phyloP scores from a whole-genome alignment of 2,888 invertebrate genomes.

The Eledona agricola region DNA sequence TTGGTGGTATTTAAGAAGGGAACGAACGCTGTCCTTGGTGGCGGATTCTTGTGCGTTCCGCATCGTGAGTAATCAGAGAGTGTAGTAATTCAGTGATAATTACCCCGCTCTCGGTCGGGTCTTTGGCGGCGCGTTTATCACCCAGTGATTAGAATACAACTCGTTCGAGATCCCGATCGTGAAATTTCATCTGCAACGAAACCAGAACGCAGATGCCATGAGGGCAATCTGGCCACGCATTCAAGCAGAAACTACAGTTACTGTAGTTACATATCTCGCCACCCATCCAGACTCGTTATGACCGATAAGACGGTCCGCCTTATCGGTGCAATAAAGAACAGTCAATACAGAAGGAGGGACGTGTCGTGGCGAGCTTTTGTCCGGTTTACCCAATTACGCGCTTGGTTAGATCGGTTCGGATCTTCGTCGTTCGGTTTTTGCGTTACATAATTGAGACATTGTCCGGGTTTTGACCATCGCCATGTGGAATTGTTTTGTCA shows the following conservation, averaged over 20 bases:
- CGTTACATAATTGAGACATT: slow-evolving; percentile 26
- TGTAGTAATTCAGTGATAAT: too few relatives aligned
- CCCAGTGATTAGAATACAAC: slow-evolving; percentile 9
- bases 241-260: slow-evolving; percentile 34
- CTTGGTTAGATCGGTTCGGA: slow-evolving; percentile 24
- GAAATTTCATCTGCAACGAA: slow-evolving; percentile 26
- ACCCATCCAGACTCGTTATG: slow-evolving; percentile 36
- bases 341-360: slow-evolving; percentile 12
- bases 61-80: slow-evolving; percentile 1
- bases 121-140: slow-evolving; percentile 8
- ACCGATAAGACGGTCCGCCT: slow-evolving; percentile 36
- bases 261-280: slow-evolving; percentile 31
- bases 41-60: too few relatives aligned
- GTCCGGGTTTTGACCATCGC: slow-evolving; percentile 13
- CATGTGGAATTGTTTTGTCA: slow-evolving; percentile 45
- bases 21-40: too few relatives aligned
- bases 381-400: slow-evolving; percentile 30
- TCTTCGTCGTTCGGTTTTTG: slow-evolving; percentile 17
- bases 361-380: slow-evolving; percentile 20
- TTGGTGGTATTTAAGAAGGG: too few relatives aligned
- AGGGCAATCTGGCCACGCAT: slow-evolving; percentile 30
- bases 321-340: slow-evolving; percentile 16
- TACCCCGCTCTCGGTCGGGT: neutral
- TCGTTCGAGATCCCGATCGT: slow-evolving; percentile 20
- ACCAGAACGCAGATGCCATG: slow-evolving; percentile 29